Base-by-base conservation (phyloP, 2,888 invertebrate species). In the Melipona bicolor region DNA sequence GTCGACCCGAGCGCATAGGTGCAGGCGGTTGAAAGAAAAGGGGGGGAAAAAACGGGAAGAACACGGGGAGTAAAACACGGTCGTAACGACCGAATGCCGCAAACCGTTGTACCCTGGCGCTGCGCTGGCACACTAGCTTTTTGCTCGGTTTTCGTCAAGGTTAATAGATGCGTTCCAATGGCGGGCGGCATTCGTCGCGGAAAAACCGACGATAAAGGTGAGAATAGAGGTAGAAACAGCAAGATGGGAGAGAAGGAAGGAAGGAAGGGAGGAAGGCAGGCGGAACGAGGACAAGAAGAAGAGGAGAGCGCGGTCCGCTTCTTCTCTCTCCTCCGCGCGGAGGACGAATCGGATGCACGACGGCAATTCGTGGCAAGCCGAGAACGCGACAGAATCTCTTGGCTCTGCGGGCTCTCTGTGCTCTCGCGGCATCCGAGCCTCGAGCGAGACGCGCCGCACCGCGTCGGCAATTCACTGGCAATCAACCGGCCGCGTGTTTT, bases 401-500 rank as follows among this genome's bases (percentile, higher is more conserved):
- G 82, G 81, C 59, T 69, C 81, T 49, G 75, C 9, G 21, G 64
- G 54, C 70, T 59, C 81, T 67, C 54, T 0, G 19, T 59, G 65
- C 54, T 50, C 79, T 32, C 80, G 21, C 32, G 83, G 83, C 81
- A 72, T 82, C 61, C 82, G 70, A 56, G 76, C 56, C 76, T 72
- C 76, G 77, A 43, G 71, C 71, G 83, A 72, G 36, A 75, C 82
- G 82, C 83, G 71, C 54, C 82, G 82, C 82, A 67, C 54, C 82
- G 56, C 76, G n/a, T 43, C 83, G 88, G 88, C 89, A 89, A 83
- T 94, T 94, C 93, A 93, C 92, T 91, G 92, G 93, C 94, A 93
- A 94, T 94, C 94, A 93, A 91, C 91, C 91, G 71, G 90, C 43
- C 86, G 89, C 90, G 93, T 94, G 93, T 93, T 94, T 94, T 94